A percentile compares a stretch with the other conserved stretches of the same genome.
Conservation (phyloP, 2,888 invertebrate genomes). For the Unio pictorum region DNA sequence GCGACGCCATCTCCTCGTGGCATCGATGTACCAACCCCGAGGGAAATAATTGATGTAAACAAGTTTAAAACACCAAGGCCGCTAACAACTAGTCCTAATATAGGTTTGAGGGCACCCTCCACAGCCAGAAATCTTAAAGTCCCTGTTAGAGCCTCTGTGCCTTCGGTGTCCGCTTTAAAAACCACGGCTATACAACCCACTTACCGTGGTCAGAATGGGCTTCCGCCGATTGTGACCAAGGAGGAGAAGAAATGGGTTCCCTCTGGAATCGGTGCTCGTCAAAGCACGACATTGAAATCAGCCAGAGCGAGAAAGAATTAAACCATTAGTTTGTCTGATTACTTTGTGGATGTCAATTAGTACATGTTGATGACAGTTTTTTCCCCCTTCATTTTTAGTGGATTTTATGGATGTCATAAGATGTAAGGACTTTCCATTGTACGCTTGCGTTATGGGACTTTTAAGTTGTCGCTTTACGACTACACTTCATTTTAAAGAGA, state of each 20-base stretch:
- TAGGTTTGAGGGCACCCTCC: constrained; percentile 16
- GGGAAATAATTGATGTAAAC: constrained; percentile 28
- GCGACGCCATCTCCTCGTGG: constrained; percentile 23
- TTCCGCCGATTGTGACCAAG: constrained; percentile 30
- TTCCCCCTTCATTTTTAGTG: too few species aligned
- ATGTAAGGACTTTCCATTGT: too few species aligned
- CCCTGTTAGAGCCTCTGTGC: constrained; percentile 20
- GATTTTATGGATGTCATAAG: too few species aligned
- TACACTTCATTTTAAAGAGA: too few species aligned
- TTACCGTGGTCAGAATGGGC: constrained; percentile 7
- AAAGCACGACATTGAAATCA: too few species aligned
- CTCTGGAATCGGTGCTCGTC: constrained; percentile 4
- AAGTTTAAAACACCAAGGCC: constrained; percentile 27
- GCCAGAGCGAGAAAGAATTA: too few species aligned
- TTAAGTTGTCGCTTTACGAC: too few species aligned
- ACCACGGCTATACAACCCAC: background rate
- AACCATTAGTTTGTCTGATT: too few species aligned
- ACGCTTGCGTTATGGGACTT: too few species aligned
- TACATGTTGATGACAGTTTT: too few species aligned
- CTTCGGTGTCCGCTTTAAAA: constrained; percentile 10
- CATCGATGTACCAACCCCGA: constrained; percentile 14
- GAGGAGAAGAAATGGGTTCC: constrained; percentile 31
- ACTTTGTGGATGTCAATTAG: too few species aligned
- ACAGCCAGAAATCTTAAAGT: constrained; percentile 13
- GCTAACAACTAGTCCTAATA: constrained; percentile 19